These are phyloP conservation scores for Macrochelys suwanniensis DNA, from an alignment of 2,797 vertebrate genomes.

Conservation along the genomic window DNA sequence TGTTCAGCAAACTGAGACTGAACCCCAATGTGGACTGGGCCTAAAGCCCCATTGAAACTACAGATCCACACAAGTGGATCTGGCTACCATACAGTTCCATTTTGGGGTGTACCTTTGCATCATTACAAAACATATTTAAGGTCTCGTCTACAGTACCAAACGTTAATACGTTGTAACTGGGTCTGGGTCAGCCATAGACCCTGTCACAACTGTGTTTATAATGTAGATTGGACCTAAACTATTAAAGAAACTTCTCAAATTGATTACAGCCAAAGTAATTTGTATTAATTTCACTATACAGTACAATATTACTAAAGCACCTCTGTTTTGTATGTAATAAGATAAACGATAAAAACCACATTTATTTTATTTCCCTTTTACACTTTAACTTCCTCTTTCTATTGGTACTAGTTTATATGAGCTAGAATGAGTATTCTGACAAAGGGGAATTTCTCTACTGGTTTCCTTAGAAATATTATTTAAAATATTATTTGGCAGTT, in stretches of 20 bases:
- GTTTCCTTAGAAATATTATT: background rate
- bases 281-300: background rate
- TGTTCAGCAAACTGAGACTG: slow-evolving; percentile 3
- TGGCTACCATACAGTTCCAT: background rate
- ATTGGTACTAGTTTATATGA: background rate
- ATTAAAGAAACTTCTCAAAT: background rate
- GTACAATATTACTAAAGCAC: background rate
- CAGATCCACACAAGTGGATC: background rate
- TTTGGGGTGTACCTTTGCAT: background rate
- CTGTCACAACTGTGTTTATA: background rate
- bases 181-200: background rate
- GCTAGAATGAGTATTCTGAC: background rate
- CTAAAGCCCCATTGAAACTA: background rate
- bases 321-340: background rate
- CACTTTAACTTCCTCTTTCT: background rate
- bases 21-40: background rate
- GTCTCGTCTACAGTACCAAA: background rate
- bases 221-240: background rate
- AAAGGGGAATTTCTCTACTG: background rate
- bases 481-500: background rate
- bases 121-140: background rate
- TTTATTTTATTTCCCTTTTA: background rate
- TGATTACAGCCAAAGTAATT: background rate
- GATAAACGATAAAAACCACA: background rate
- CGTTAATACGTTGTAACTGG: background rate